Evolutionary conservation across 2,113 vertebrate genomes (phyloP).

Genomic region (Tinamus guttatus): DNA sequence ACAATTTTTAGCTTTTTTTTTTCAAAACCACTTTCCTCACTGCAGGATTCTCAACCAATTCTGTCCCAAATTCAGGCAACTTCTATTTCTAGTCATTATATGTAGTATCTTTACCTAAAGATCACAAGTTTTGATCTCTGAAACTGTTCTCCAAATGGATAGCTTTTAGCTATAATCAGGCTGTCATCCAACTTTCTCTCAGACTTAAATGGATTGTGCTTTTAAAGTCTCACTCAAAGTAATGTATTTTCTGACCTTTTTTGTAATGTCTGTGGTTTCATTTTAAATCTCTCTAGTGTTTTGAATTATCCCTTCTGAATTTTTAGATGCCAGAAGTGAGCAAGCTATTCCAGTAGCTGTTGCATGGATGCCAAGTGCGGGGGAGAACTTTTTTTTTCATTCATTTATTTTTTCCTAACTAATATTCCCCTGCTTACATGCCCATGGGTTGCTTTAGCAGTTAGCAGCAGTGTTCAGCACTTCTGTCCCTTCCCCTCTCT

Average conservation of each 20-base stretch:
- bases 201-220: background rate
- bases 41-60: background rate
- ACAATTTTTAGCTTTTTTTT: background rate
- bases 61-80: background rate
- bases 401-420: background rate
- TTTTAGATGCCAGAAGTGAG: background rate
- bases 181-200: background rate
- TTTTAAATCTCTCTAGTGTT: background rate
- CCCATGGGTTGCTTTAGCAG: background rate
- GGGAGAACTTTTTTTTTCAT: background rate
- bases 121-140: background rate
- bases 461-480: background rate
- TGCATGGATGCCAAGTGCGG: background rate
- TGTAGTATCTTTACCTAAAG: background rate
- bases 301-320: background rate
- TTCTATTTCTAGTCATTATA: background rate
- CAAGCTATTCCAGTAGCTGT: accelerated
- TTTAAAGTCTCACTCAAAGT: background rate
- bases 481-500: background rate
- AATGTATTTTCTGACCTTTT: background rate
- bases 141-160: background rate
- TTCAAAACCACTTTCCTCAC: background rate
- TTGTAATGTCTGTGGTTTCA: background rate
- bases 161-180: background rate
- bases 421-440: background rate